Evolutionary conservation across 2,888 invertebrate species (phyloP), one percentile per base, ranked within the genome.

Genomic region (Lithophane socia): DNA sequence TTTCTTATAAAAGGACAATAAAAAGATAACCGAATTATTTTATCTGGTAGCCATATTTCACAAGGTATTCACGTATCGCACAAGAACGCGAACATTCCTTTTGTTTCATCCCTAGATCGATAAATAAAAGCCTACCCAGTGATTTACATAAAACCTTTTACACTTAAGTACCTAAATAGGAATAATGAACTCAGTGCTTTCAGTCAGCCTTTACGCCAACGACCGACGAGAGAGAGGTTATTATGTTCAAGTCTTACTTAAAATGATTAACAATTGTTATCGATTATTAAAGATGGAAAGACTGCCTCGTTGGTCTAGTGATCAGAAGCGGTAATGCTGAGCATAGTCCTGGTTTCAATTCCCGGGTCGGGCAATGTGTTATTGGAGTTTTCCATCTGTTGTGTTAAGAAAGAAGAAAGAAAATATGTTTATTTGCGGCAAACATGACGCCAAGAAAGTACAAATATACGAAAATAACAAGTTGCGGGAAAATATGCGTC

Each of bases 91-190:
- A n/a, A 37, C 24, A 68, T 75, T 58, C 21, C 49, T 54, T 60
- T 73, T 73, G 58, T 73, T 79, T 80, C 18, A 47, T 68, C 37
- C 24, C 8, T 54, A 24, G 37, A 67, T 68, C 56, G 56, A 68
- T 74, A 74, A 64, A 80, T 74, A 80, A 74, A 80, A 68, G 54
- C 80, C 52, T 64, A 10, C 63, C 24, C 63, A 68, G 63, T 64
- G 29, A 80, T 79, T 79, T 80, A 79, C 75, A 75, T 71, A 81
- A 61, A 69, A 60, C 77, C 77, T 70, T 81, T 77, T 47, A 71
- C 67, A 44, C 12, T 71, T 47, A 58, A 60, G 66, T 54, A n/a
- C 52, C 61, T 75, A 70, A 67, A 67, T 80, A 74, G 37, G 75
- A 74, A 79, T 79, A 67, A 80, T 67, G 58, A 79, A 78, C 21